Conservation (phyloP, 1,140 invertebrate genomes). For the Hyles vespertilio region DNA sequence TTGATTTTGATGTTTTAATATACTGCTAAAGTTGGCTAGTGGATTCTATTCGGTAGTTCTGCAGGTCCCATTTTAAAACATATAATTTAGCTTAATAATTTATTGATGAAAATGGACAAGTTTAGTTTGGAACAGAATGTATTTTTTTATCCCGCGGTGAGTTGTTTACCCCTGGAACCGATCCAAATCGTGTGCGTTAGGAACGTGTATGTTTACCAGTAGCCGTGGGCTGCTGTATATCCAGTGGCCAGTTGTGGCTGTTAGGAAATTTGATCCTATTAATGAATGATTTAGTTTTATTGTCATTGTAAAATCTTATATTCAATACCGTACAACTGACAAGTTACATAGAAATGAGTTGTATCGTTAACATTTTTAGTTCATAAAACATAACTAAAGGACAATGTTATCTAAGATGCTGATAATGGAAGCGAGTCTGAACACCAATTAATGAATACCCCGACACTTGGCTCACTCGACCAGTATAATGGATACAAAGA, state of each 20-base stretch:
- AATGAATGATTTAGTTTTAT: no score
- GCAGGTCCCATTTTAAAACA: no score
- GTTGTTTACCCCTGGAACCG: constrained; percentile 45
- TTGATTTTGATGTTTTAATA: no score
- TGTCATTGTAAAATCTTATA: no score
- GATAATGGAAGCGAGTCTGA: constrained; percentile 43
- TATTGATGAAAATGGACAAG: no score
- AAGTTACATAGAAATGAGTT: neutral
- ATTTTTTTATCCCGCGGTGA: neutral
- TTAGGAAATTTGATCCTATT: no score
- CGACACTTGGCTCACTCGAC: constrained; percentile 42
- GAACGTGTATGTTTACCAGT: constrained; percentile 42
- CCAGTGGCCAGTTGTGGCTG: no score
- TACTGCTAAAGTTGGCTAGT: no score
- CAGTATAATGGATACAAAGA: constrained; percentile 45
- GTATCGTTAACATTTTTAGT: no score
- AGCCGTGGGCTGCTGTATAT: constrained; percentile 28
- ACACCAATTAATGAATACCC: constrained; percentile 50
- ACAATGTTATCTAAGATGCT: constrained; percentile 28
- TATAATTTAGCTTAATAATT: no score
- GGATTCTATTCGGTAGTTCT: no score
- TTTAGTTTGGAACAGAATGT: no score
- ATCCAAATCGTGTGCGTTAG: constrained; percentile 40
- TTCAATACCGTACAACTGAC: neutral
- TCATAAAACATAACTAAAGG: neutral